A percentile compares a stretch with the other conserved stretches of the same genome.
Conservation (phyloP, 2,888 invertebrate genomes). For the Ennomos fuscantarius region DNA sequence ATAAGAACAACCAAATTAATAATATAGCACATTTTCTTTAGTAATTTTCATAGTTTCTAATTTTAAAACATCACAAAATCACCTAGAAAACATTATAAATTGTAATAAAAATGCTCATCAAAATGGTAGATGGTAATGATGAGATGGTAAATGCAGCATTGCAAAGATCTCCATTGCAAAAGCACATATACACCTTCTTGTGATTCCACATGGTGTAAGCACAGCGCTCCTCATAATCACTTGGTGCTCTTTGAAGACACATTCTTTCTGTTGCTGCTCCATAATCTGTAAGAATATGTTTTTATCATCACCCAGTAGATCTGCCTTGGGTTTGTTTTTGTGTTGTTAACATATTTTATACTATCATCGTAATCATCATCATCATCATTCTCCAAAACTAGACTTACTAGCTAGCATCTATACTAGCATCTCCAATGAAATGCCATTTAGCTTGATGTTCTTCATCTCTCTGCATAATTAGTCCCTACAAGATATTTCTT, state of each 20-base stretch:
- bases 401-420: too few species aligned
- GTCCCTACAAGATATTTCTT: too few species aligned
- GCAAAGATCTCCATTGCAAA: constrained; percentile 95
- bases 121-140: constrained; percentile 43
- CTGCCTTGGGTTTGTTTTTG: too few species aligned
- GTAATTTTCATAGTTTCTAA: neutral
- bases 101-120: constrained; percentile 48
- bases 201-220: constrained; percentile 93
- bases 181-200: constrained; percentile 95
- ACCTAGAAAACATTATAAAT: constrained; percentile 32
- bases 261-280: constrained; percentile 94
- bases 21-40: too few species aligned
- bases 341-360: too few species aligned
- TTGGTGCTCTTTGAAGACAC: constrained; percentile 94
- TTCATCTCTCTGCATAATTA: too few species aligned
- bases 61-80: constrained; percentile 18
- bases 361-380: too few species aligned
- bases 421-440: too few species aligned
- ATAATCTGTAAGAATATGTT: constrained; percentile 86
- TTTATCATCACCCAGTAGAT: too few species aligned
- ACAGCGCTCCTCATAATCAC: constrained; percentile 95
- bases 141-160: constrained; percentile 78
- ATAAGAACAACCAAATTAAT: too few species aligned
- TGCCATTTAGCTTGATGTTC: too few species aligned
- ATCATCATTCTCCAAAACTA: too few species aligned